Base-by-base conservation (phyloP, 2,113 vertebrate species). In the Leucoraja erinaceus region DNA sequence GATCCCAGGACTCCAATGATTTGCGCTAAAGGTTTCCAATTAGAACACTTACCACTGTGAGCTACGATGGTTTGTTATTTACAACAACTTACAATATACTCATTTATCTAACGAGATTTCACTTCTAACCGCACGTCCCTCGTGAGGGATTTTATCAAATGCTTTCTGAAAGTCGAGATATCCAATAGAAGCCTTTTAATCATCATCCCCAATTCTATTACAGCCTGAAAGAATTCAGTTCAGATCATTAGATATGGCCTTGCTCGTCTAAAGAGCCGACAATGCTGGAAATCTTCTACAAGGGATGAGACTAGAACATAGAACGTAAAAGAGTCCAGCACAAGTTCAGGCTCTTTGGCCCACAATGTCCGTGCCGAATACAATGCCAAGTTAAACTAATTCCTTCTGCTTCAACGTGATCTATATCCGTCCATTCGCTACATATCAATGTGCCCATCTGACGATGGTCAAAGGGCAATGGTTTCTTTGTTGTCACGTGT, bases 101-200 rank as follows among this genome's bases (percentile, higher is more conserved):
- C 63, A 63, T 63, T 31, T 63, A 88, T 88, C 83, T 88, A 66
- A 88, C 5, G 83, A 88, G 83, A 63, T 88, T 88, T 88, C 59
- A 88, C 12, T 88, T 63, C 31, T 61, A 66, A 61, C 59, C 83
- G 31, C 83, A 88, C 5, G 83, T 88, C 83, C 38, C 83, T 63
- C 16, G 56, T 86, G 83, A 63, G 83, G 83, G 83, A 86, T 86
- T 59, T 86, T 31, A 63, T 31, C 83, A 86, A 86, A 86, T 86
- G 56, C 83, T 86, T 31, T 63, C 56, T 86, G 83, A 86, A 86
- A 86, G 83, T 63, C 56, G 14, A 28, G n/a, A 28, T 86, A 63
- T 86, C 83, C 59, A 31, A 61, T 63, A 63, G 59, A 63, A 63
- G 28, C 83, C 83, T 88, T 88, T 63, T 18, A 66, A 63, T 61